Evolutionary conservation across 2,797 vertebrate genomes (phyloP).

Genomic region (Cetoscarus ocellatus): DNA sequence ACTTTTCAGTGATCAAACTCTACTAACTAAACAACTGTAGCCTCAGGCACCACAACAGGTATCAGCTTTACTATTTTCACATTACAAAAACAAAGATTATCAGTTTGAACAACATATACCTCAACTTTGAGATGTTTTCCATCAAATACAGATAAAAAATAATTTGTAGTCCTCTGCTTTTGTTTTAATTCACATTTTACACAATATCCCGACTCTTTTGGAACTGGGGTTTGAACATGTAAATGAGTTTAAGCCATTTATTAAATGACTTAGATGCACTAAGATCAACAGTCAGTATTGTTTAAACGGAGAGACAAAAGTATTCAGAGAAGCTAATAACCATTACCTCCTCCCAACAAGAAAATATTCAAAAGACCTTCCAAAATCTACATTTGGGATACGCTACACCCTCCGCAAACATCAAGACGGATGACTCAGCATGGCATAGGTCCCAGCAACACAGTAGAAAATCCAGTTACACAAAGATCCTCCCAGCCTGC

Average conservation of each 20-base stretch:
- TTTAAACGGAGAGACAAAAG: neutral
- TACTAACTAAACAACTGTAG: no score
- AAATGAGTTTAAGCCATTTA: neutral
- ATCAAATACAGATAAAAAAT: no score
- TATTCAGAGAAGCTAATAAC: neutral
- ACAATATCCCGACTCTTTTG: no score
- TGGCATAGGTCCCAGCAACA: slow-evolving; percentile 13
- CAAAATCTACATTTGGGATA: slow-evolving; percentile 18
- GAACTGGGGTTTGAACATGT: no score
- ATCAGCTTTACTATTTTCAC: no score
- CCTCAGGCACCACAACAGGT: no score
- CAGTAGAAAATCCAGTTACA: slow-evolving; percentile 40
- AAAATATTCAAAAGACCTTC: neutral
- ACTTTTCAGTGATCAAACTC: no score
- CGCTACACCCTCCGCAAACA: slow-evolving; percentile 55
- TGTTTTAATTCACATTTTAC: no score
- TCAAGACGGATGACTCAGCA: slow-evolving; percentile 70
- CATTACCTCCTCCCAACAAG: neutral
- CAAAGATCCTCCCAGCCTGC: slow-evolving; percentile 28
- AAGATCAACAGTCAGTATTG: neutral
- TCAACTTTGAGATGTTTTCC: no score
- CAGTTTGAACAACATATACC: no score
- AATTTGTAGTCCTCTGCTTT: no score
- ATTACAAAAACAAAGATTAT: no score
- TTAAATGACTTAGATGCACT: neutral